Conservation (phyloP, 2,888 invertebrate genomes). For the Cybosia mesomella region DNA sequence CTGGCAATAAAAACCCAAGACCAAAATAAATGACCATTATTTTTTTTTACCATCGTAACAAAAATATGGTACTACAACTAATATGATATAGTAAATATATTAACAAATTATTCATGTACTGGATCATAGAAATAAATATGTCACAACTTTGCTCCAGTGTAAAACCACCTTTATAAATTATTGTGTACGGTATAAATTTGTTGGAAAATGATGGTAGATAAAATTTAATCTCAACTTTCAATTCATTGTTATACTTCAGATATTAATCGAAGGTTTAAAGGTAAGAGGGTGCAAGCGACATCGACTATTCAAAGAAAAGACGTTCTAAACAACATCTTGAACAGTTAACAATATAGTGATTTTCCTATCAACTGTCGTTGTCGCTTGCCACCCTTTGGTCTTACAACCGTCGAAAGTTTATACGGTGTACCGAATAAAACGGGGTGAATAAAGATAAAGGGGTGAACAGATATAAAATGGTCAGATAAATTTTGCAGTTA, state of each 20-base stretch:
- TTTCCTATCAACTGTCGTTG: background rate
- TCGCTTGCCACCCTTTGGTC: background rate
- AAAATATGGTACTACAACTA: too few relatives aligned
- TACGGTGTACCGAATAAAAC: background rate
- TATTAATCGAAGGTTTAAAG: too few relatives aligned
- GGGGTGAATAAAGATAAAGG: background rate
- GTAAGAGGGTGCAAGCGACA: background rate
- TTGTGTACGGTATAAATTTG: background rate
- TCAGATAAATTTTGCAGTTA: too few relatives aligned
- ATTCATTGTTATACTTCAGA: slow-evolving; percentile 3
- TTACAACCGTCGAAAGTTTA: background rate
- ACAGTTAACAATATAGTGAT: background rate
- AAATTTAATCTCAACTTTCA: slow-evolving; percentile 15
- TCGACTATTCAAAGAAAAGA: background rate
- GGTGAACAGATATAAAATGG: background rate
- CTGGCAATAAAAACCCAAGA: too few relatives aligned
- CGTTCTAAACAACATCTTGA: background rate
- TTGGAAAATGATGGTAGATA: slow-evolving; percentile 11
- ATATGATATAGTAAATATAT: too few relatives aligned
- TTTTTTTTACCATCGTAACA: too few relatives aligned
- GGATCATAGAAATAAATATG: background rate
- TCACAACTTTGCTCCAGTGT: slow-evolving; percentile 3
- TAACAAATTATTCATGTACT: background rate
- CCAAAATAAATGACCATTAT: too few relatives aligned
- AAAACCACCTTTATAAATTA: slow-evolving; percentile 16